Evolutionary conservation across 2,888 invertebrate species (phyloP), one percentile per base, ranked within the genome.

Genomic region (Vanessa cardui): DNA sequence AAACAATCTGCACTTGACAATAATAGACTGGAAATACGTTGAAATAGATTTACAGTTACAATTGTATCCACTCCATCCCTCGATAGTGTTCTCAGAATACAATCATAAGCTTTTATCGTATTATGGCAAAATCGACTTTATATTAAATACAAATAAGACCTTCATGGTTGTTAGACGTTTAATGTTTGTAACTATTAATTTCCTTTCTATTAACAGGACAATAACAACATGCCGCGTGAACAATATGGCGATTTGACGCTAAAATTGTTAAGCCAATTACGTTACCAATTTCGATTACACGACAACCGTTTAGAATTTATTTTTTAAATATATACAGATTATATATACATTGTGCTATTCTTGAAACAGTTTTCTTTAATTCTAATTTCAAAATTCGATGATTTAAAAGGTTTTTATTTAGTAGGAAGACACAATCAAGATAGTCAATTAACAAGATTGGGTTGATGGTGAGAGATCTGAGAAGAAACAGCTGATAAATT

Each of bases 171-270:
- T 44, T 67, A 68, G 61, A 73, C 62, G 70, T 76, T 78, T 82
- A 78, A 79, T 76, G 73, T 77, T 77, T 76, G 81, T 82, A 84
- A 88, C 88, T 87, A 88, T 85, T 86, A 86, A 90, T 90, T 90
- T 90, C 89, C 89, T 86, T 86, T 86, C 84, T 84, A 88, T 89
- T 87, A 85, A 81, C 68, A 72, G 73, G 77, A 90, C 86, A 90
- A 89, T 88, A 83, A 85, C 86, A 83, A 87, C 88, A 88, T 77
- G 85, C 77, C 85, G 76, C 77, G 80, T 78, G 80, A 86, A 89
- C 89, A 90, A 88, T 87, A 84, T 85, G 82, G 81, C 77, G 81
- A 73, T 79, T 82, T 84, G 85, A 84, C 83, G 85, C 83, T 85
- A 88, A 88, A 85, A 84, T 83, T 83, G 87, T 87, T 84, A 87